Conservation (phyloP, 2,888 invertebrate genomes). For the Eubasilissa splendida region DNA sequence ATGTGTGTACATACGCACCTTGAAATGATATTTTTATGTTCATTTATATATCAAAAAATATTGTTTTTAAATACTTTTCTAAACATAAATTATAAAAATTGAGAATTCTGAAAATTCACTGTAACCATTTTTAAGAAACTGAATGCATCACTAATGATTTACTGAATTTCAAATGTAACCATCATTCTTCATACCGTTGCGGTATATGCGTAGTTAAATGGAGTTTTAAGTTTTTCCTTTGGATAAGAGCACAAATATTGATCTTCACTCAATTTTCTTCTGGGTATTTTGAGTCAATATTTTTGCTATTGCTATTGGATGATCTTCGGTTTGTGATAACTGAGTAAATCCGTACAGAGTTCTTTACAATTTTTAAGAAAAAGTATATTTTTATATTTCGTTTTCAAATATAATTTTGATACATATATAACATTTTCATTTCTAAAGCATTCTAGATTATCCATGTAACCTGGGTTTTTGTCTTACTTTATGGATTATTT, state of each 20-base stretch:
- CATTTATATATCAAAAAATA: no score
- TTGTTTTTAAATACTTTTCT: no score
- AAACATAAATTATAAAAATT: no score
- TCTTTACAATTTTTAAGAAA: slow-evolving; percentile 22
- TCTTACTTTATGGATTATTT: slow-evolving; percentile 19
- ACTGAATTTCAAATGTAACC: no score
- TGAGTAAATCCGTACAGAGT: not conserved
- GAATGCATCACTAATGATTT: no score
- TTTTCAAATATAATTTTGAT: slow-evolving; percentile 38
- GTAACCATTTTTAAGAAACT: no score
- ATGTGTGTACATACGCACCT: no score
- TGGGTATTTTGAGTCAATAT: not conserved
- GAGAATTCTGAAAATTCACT: no score
- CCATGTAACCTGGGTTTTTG: slow-evolving; percentile 24
- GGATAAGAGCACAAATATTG: slow-evolving; percentile 3
- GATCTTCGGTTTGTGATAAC: not conserved
- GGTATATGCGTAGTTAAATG: no score
- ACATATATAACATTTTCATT: slow-evolving; percentile 15
- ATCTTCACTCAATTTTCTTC: slow-evolving; percentile 5
- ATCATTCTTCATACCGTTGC: no score
- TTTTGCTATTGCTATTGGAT: not conserved
- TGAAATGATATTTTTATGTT: no score
- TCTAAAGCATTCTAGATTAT: slow-evolving; percentile 29
- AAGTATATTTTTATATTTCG: slow-evolving; percentile 40
- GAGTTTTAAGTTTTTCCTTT: not conserved